Evolutionary conservation across 2,888 invertebrate species (phyloP).

Genomic region (Neoaliturus tenellus): DNA sequence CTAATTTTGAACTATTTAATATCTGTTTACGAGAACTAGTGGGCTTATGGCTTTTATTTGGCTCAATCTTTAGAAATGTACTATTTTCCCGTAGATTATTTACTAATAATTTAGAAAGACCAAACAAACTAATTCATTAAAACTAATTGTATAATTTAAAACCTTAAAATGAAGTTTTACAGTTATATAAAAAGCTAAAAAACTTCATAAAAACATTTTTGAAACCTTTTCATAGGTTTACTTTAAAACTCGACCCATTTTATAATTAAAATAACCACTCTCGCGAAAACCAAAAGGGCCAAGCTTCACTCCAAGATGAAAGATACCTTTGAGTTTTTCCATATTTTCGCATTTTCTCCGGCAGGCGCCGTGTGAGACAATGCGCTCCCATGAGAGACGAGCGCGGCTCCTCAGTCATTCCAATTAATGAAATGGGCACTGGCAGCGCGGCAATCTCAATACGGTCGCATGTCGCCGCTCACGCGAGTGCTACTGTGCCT

Average conservation of each 20-base stretch:
- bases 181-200: too few species aligned
- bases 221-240: too few species aligned
- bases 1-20: too few species aligned
- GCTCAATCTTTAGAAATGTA: too few species aligned
- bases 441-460: conserved; percentile 45
- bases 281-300: background rate
- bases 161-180: too few species aligned
- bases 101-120: too few species aligned
- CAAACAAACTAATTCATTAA: too few species aligned
- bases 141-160: too few species aligned
- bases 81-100: too few species aligned
- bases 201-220: too few species aligned
- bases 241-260: background rate
- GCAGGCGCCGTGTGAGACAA: background rate
- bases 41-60: too few species aligned
- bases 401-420: conserved; percentile 26
- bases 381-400: background rate
- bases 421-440: conserved; percentile 57
- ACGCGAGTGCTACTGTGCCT: conserved; percentile 1
- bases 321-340: background rate
- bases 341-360: background rate
- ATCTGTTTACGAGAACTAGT: too few species aligned
- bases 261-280: background rate
- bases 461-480: conserved; percentile 38
- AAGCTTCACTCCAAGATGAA: conserved; percentile 14